phyloP scores from a whole-genome alignment of 2,113 vertebrate genomes.

The Actinemys pallida region DNA sequence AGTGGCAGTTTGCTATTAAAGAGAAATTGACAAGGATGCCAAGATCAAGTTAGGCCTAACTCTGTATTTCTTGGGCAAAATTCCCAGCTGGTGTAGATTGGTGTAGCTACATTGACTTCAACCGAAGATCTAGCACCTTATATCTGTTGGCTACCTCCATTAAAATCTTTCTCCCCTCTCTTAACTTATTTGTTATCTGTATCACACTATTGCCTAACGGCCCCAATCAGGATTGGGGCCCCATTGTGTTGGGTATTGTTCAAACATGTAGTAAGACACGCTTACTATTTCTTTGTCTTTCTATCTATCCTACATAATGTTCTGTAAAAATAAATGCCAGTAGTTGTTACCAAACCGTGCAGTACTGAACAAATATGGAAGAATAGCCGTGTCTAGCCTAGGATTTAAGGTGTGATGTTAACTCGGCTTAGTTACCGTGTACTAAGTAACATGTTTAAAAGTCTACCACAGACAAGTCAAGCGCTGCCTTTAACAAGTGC shows the following conservation, averaged over 20 bases:
- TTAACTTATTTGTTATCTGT: conserved; percentile 28
- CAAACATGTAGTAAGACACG: not conserved
- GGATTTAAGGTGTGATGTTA: not conserved
- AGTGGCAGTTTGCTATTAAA: not conserved
- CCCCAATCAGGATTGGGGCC: not conserved
- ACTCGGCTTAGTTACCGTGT: fast-evolving
- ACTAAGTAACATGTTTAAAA: not conserved
- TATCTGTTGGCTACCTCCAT: not conserved
- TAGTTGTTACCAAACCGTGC: fast-evolving
- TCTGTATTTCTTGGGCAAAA: conserved; percentile 20
- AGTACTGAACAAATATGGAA: not conserved
- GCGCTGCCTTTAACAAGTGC: not conserved
- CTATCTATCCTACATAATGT: not conserved
- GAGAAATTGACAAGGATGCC: conserved; percentile 57
- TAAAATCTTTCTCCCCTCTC: conserved; percentile 48
- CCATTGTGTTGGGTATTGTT: not conserved
- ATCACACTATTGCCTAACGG: not conserved
- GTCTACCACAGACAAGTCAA: not conserved
- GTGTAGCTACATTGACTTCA: not conserved
- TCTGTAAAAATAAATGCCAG: not conserved
- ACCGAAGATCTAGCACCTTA: not conserved
- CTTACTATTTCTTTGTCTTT: not conserved
- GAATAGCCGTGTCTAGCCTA: not conserved
- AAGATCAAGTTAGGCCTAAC: conserved; percentile 56
- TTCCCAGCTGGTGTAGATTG: conserved; percentile 61